Base-by-base conservation (phyloP, 23 tunicate species). In the Phallusia fumigata region DNA sequence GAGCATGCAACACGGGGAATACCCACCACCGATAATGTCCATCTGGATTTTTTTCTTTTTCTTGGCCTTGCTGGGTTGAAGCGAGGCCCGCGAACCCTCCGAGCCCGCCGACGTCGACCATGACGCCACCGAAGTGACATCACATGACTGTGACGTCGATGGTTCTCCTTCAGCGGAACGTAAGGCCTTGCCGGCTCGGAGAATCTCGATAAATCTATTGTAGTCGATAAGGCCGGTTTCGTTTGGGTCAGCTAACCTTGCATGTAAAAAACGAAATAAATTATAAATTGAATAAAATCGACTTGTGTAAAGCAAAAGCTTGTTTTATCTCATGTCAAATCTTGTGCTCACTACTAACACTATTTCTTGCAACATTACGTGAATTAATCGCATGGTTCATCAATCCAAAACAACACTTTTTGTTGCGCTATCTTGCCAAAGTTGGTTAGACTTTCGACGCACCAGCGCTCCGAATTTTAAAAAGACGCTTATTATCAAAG, bases 211-310 rank as follows among this genome's bases (percentile, higher is more conserved):
- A 74, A 86, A 86, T 12, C 51, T 33, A 32, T 86, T 81, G 84
- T 91, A 91, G 33, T 91, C 87, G 69, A 91, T 74, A 0, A 28
- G n/a, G 36, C 96, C 96, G 6, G 82, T 73, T 24, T 72, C 82
- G n/a, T 86, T 24, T 18, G 45, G 58, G 58, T 91, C 96, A 0
- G 87, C 96, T 73, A 91, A 83, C 30, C 96, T 40, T 40, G 47
- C 47, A 40, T 3, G 10, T 40, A 40, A 40, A 40, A 40, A 3
- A 5, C 8, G 5, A 3, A 40, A 40, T 3, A 40, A 40, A 10
- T 10, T 3, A 40, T 40, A 3, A 40, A 40, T 40, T 40, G 5
- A 3, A 40, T 3, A 40, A 40, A 40, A 40, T 3, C 47, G 47
- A 3, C n/a, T n/a, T n/a, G n/a, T n/a, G n/a, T n/a, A n/a, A n/a